phyloP scores from a whole-genome alignment of 2,888 invertebrate species.

The Balanococcus diminutus region DNA sequence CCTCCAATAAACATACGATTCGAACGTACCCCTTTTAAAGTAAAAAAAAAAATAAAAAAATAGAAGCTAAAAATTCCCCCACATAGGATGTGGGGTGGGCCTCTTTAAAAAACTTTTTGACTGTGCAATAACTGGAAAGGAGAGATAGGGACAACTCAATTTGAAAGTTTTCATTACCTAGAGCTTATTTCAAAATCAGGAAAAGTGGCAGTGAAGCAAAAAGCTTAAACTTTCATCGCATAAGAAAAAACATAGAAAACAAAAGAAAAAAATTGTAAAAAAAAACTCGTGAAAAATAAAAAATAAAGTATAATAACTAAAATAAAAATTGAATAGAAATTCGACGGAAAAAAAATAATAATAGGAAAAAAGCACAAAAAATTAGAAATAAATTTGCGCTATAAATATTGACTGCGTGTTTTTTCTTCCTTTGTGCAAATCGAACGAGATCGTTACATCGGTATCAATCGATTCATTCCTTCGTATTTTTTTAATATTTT shows the following conservation, averaged over 20 bases:
- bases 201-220: neutral
- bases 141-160: too few species aligned
- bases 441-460: neutral
- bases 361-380: neutral
- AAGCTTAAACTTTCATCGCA: neutral
- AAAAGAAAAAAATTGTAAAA: neutral
- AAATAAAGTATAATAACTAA: neutral
- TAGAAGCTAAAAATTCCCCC: neutral
- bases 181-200: too few species aligned
- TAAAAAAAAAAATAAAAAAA: neutral
- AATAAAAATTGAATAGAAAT: neutral
- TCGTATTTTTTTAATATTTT: too few species aligned
- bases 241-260: neutral
- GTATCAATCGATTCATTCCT: too few species aligned
- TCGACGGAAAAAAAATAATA: neutral
- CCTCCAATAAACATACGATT: neutral
- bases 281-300: neutral
- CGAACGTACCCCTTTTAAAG: neutral
- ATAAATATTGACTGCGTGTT: neutral
- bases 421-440: neutral
- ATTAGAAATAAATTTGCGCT: neutral
- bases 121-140: too few species aligned
- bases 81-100: neutral
- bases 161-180: too few species aligned
- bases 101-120: too few species aligned